Evolutionary conservation across 2,888 invertebrate species (phyloP), one percentile per base, ranked within the genome.

Genomic region (Hirtodrosophila histrioides): DNA sequence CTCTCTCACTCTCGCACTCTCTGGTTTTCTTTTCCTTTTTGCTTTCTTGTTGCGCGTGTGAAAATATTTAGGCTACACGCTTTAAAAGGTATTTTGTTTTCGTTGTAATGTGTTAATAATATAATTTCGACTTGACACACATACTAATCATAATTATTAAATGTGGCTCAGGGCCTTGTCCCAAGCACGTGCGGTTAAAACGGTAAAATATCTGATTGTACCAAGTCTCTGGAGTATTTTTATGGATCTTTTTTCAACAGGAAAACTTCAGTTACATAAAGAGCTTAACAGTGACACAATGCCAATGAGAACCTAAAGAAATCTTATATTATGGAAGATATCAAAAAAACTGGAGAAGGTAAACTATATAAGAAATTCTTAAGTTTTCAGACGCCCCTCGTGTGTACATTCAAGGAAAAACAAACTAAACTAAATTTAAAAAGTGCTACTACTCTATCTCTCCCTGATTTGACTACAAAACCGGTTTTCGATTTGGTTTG

Each of bases 401-500:
- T 33, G 10, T 56, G 35, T 57, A 48, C 50, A 51, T 51, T 5
- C 50, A 74, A 72, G 66, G 67, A 76, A 82, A 78, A 78, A 76
- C 62, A 54, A 67, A 78, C 68, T 68, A 63, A 78, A 72, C 53
- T 56, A 24, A 51, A 55, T 56, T 46, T 44, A 45, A 69, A 69
- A 63, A 71, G 70, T 70, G 74, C 56, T 60, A 45, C 43, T 58
- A 36, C 57, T 49, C 44, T 62, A 69, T 61, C 69, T 55, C 63
- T 41, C 63, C 69, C 78, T 87, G 89, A 90, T 90, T 90, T 90
- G 89, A 88, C 87, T 89, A 91, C 92, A 89, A 92, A 92, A 92
- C 92, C 92, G 92, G 92, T 92, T 92, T 92, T 92, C 92, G 91
- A 92, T 92, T 92, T 92, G 92, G 89, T 92, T 92, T 92, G 91